Conservation (phyloP, 2,888 invertebrate species). For the Machimus rusticus region DNA sequence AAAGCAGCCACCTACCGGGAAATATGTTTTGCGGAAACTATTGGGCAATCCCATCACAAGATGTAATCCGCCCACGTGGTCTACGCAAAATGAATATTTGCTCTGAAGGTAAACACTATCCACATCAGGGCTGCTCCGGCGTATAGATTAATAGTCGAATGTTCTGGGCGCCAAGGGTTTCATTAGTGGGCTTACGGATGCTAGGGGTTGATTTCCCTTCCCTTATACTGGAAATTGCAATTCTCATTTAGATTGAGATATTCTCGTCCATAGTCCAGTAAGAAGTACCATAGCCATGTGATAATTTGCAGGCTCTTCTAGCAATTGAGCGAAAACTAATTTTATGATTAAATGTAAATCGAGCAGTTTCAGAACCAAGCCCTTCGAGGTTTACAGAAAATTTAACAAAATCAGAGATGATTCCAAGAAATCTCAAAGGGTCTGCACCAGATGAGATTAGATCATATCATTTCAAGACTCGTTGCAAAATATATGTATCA, state of each 20-base stretch:
- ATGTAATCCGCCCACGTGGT: neutral
- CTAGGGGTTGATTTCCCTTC: neutral
- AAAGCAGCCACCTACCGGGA: neutral
- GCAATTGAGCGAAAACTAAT: neutral
- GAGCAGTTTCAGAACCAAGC: neutral
- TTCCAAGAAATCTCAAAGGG: neutral
- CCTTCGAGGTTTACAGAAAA: neutral
- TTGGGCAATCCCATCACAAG: neutral
- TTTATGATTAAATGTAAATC: neutral
- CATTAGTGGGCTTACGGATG: neutral
- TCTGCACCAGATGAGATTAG: neutral
- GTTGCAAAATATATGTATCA: neutral
- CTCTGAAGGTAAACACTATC: neutral
- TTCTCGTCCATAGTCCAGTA: neutral
- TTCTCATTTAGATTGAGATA: neutral
- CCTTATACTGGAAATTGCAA: neutral
- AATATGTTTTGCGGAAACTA: conserved; percentile 5
- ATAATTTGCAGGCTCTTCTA: neutral
- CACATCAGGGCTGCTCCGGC: neutral
- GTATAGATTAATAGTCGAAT: neutral
- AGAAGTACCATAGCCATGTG: neutral
- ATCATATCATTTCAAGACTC: neutral
- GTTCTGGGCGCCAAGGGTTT: neutral
- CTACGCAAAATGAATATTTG: neutral
- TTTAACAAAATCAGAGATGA: neutral